A percentile compares a stretch with the other conserved stretches of the same genome.
phyloP scores from a whole-genome alignment of 2,113 vertebrate genomes.

The Cichladusa arquata region DNA sequence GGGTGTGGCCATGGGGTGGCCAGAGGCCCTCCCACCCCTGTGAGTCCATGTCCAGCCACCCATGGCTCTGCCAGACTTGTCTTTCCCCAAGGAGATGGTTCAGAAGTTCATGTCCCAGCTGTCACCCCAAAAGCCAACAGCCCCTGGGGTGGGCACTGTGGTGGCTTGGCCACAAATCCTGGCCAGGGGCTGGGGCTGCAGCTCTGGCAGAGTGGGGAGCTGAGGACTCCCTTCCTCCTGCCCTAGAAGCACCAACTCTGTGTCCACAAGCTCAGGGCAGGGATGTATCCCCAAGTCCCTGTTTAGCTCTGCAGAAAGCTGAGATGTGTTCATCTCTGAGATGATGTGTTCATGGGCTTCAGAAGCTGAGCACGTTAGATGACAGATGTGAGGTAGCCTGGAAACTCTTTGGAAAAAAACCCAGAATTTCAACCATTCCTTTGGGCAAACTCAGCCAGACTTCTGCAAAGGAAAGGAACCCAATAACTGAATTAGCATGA shows the following conservation, averaged over 20 bases:
- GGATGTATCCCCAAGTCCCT: accelerated
- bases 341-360: too few species aligned
- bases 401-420: not conserved
- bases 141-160: accelerated
- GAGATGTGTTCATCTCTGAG: accelerated
- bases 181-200: not conserved
- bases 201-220: not conserved
- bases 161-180: not conserved
- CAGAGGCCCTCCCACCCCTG: not conserved
- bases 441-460: not conserved
- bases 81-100: not conserved
- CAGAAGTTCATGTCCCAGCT: not conserved
- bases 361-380: accelerated
- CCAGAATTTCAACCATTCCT: not conserved
- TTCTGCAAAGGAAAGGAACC: not conserved
- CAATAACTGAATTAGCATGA: not conserved
- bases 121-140: not conserved
- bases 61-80: accelerated
- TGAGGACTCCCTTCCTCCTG: not conserved
- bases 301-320: not conserved
- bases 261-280: not conserved
- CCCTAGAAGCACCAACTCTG: not conserved
- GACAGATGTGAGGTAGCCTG: not conserved
- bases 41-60: too few species aligned
- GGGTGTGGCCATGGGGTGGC: not conserved